Conservation (phyloP, 1,140 invertebrate genomes). For the Pogonomyrmex barbatus region DNA sequence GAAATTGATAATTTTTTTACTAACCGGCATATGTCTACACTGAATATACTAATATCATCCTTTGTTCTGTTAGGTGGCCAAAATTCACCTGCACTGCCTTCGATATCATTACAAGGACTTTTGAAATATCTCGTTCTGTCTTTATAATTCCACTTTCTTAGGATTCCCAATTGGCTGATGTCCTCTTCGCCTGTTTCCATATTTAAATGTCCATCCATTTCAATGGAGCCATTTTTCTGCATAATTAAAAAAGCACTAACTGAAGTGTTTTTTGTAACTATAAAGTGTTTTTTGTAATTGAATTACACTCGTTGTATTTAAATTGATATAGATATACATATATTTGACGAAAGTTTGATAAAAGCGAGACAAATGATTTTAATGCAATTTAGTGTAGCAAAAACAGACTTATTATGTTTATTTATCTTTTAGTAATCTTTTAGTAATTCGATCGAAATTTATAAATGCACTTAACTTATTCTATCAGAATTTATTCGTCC, state of each 20-base stretch:
- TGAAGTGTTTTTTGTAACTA: not conserved
- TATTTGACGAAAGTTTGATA: no score
- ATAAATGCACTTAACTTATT: not conserved
- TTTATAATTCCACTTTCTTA: conserved; percentile 90
- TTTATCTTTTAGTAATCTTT: not conserved
- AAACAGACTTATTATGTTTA: no score
- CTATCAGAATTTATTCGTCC: no score
- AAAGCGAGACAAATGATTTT: no score
- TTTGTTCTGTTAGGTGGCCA: conserved; percentile 88
- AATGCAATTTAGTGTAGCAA: no score
- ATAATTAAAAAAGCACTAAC: conserved; percentile 26
- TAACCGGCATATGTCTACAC: conserved; percentile 90
- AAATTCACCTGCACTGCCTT: conserved; percentile 92
- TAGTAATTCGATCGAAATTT: not conserved
- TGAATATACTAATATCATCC: conserved; percentile 88
- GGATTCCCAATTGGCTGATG: conserved; percentile 88
- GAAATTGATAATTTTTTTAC: conserved; percentile 25
- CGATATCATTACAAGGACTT: conserved; percentile 87
- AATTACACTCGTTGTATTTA: no score
- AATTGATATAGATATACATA: no score
- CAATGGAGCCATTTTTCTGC: conserved; percentile 91
- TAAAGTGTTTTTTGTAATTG: not conserved
- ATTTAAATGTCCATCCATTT: conserved; percentile 91
- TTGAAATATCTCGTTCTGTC: conserved; percentile 88
- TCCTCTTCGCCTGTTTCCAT: conserved; percentile 89